Percentiles rank a stretch among this genome's conserved stretches.
These are phyloP conservation scores for Axea sp. DNA, from an alignment of 2,888 invertebrate genomes.

Conservation along the genomic window DNA sequence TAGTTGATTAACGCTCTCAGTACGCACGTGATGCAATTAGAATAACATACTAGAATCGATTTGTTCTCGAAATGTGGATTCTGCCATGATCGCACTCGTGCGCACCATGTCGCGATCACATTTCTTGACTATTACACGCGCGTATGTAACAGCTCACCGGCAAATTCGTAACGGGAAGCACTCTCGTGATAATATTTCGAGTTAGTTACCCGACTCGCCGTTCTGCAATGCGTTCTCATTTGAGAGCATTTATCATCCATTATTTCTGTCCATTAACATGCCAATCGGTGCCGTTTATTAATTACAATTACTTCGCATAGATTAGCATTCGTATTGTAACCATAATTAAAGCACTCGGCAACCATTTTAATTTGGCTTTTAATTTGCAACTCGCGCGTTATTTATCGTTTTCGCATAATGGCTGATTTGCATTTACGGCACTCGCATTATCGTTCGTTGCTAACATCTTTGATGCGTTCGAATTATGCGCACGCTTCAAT, in stretches of 20 bases:
- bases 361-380: conserved; percentile 59
- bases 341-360: conserved; percentile 52
- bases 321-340: conserved; percentile 56
- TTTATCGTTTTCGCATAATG: conserved; percentile 50
- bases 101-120: conserved; percentile 55
- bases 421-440: conserved; percentile 40
- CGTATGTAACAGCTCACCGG: conserved; percentile 38
- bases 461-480: conserved; percentile 16
- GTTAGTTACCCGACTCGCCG: conserved; percentile 51
- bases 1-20: conserved; percentile 53
- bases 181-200: conserved; percentile 56
- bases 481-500: conserved; percentile 10
- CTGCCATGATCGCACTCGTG: conserved; percentile 40
- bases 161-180: conserved; percentile 52
- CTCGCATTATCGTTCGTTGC: conserved; percentile 35
- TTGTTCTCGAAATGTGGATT: conserved; percentile 47
- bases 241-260: conserved; percentile 58
- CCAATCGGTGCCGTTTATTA: conserved; percentile 60
- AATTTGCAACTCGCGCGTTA: conserved; percentile 50
- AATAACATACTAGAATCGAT: conserved; percentile 58
- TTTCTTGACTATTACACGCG: conserved; percentile 57
- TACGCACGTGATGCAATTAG: conserved; percentile 51
- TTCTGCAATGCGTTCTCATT: conserved; percentile 50
- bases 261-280: conserved; percentile 63
- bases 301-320: conserved; percentile 58